Evolutionary conservation across 2,797 vertebrate genomes (phyloP).

Genomic region (Ambastaia sidthimunki): DNA sequence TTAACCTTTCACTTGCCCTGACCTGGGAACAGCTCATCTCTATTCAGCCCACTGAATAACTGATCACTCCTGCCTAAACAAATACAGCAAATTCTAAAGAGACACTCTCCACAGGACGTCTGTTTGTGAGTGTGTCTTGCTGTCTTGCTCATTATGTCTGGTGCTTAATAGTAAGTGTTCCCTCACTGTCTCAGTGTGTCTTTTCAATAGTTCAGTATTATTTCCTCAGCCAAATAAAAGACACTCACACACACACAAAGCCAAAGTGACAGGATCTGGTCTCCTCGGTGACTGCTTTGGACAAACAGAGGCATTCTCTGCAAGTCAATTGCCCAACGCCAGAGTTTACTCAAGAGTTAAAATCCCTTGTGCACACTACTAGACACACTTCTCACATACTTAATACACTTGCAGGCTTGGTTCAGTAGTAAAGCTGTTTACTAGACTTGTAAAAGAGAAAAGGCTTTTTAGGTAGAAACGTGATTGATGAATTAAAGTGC

Average conservation of each 20-base stretch:
- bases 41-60: conserved; percentile 49
- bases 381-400: conserved; percentile 66
- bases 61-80: conserved; percentile 70
- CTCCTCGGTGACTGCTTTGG: conserved; percentile 69
- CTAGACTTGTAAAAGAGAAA: neutral
- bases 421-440: neutral
- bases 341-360: conserved; percentile 66
- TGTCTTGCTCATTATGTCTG: conserved; percentile 59
- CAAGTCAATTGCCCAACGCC: conserved; percentile 76
- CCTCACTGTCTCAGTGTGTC: conserved; percentile 58
- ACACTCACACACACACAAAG: conserved; percentile 62
- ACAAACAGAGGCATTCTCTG: conserved; percentile 78
- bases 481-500: neutral
- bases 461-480: neutral
- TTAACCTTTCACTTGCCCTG: conserved; percentile 17
- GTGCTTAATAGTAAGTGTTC: conserved; percentile 32
- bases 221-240: conserved; percentile 71
- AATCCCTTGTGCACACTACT: conserved; percentile 61
- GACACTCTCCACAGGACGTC: conserved; percentile 61
- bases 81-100: conserved; percentile 68
- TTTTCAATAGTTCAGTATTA: conserved; percentile 70
- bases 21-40: conserved; percentile 46
- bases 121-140: conserved; percentile 65
- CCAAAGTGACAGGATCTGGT: conserved; percentile 56
- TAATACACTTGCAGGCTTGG: conserved; percentile 68